A percentile compares a stretch with the other conserved stretches of the same genome.
Conservation (phyloP, 2,113 vertebrate species). For the Maccullochella peelii region DNA sequence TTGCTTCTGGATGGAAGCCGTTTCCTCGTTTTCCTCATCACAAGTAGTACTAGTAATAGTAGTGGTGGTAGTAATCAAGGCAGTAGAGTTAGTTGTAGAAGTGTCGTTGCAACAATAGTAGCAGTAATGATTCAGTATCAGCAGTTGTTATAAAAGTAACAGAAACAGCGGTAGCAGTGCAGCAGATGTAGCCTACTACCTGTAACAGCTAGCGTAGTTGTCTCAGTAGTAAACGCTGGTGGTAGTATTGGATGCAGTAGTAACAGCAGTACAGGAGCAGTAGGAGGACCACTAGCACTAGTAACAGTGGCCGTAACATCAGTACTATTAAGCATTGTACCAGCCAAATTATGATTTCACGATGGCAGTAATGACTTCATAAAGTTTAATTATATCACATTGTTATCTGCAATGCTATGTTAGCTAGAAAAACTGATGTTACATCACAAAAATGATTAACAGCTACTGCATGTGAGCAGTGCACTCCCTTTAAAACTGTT, state of each 20-base stretch:
- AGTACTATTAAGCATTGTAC: not conserved
- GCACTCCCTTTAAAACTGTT: not conserved
- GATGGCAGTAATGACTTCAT: constrained; percentile 16
- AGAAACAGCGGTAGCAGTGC: not conserved
- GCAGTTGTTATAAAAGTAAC: not conserved
- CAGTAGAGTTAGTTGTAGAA: not conserved
- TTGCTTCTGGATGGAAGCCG: too few relatives aligned
- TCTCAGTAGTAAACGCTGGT: not conserved
- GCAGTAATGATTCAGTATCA: not conserved
- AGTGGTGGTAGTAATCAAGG: not conserved
- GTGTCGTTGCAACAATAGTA: not conserved
- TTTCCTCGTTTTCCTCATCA: too few relatives aligned
- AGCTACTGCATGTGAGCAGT: not conserved
- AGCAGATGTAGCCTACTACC: not conserved
- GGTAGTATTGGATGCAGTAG: not conserved
- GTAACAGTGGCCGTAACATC: not conserved
- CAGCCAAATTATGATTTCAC: not conserved
- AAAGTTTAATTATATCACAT: constrained; percentile 3
- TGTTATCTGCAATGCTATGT: constrained; percentile 11
- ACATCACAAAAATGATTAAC: constrained; percentile 8
- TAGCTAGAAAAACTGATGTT: constrained; percentile 12
- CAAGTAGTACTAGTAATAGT: too few relatives aligned
- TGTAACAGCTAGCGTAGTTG: not conserved
- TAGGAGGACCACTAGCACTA: not conserved
- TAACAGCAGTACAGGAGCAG: not conserved